Percentiles rank a stretch among this genome's conserved stretches.
Evolutionary conservation across 2,113 vertebrate species (phyloP).

Genomic region (Cephalopterus ornatus): DNA sequence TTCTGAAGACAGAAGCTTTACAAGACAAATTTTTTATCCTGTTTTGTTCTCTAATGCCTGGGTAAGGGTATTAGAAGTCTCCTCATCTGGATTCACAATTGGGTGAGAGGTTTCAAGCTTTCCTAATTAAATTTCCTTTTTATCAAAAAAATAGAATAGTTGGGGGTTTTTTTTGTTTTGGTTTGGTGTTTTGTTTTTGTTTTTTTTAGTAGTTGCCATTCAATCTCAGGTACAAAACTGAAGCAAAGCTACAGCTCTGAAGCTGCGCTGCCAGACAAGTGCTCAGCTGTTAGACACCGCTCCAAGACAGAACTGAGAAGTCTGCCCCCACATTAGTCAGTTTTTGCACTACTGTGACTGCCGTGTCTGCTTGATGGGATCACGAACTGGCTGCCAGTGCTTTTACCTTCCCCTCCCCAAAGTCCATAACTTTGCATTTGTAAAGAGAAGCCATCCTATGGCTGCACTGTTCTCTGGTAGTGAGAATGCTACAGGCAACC

Average conservation of each 20-base stretch:
- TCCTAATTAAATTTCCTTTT: background rate
- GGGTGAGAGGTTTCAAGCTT: background rate
- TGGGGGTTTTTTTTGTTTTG: no score
- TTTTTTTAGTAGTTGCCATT: background rate
- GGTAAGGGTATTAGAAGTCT: background rate
- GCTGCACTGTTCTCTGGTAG: background rate
- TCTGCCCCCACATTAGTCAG: background rate
- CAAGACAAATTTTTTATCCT: background rate
- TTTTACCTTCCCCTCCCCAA: background rate
- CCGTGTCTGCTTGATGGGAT: background rate
- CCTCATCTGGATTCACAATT: background rate
- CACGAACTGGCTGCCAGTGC: background rate
- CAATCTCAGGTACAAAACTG: background rate
- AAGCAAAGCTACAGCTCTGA: background rate
- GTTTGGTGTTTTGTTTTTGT: background rate
- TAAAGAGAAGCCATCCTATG: background rate
- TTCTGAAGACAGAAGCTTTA: background rate
- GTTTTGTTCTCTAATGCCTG: background rate
- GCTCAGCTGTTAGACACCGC: background rate
- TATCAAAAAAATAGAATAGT: background rate
- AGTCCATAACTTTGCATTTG: background rate
- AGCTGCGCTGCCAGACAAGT: background rate
- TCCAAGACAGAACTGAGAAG: background rate
- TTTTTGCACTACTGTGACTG: background rate
- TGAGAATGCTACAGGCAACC: background rate